Conservation (phyloP, 2,797 vertebrate genomes). For the Xenopus petersii region DNA sequence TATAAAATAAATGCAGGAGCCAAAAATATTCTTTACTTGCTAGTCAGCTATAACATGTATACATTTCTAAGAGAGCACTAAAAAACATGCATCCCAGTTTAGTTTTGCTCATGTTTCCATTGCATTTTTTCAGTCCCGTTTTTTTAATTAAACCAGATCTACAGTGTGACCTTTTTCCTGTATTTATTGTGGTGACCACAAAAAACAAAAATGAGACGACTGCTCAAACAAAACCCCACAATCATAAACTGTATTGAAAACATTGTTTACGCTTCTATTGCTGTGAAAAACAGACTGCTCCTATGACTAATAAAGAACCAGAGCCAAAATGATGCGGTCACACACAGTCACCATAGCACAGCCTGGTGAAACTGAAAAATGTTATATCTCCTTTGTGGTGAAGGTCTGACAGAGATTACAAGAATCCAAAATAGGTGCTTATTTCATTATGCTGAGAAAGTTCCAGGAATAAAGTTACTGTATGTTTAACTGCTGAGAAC, state of each 20-base stretch:
- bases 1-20: no score
- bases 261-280: constrained; percentile 55
- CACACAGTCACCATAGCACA: constrained; percentile 50
- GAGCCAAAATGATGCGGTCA: constrained; percentile 43
- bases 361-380: constrained; percentile 45
- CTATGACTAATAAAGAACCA: constrained; percentile 68
- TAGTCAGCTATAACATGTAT: no score
- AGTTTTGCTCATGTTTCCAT: no score
- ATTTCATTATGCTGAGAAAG: constrained; percentile 43
- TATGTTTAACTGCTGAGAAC: constrained; percentile 44
- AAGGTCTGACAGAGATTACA: constrained; percentile 15
- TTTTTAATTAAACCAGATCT: constrained; percentile 39
- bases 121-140: neutral
- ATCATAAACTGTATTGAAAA: constrained; percentile 58
- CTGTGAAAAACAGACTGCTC: constrained; percentile 61
- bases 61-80: no score
- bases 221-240: constrained; percentile 52
- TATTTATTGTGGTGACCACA: constrained; percentile 32
- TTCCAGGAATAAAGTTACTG: constrained; percentile 46
- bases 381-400: constrained; percentile 17
- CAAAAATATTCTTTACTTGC: no score
- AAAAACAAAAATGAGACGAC: constrained; percentile 46
- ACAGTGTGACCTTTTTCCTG: constrained; percentile 47
- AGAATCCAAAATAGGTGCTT: constrained; percentile 21
- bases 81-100: no score